Base-by-base conservation (phyloP, 2,888 invertebrate species). In the Hemicrepidius hirtus region DNA sequence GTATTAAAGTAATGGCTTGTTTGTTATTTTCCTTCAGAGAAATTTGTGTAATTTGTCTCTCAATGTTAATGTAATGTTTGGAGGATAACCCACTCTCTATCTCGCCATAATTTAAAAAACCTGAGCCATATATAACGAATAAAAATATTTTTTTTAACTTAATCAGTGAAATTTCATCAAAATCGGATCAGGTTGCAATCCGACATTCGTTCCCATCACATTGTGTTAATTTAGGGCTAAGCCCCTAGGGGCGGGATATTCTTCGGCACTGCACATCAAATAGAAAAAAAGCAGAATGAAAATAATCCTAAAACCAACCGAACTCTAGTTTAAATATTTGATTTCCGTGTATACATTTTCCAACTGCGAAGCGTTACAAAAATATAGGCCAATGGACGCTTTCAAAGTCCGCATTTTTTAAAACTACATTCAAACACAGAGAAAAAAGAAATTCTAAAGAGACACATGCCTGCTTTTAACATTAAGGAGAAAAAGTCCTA, bases 401-500 rank as follows among this genome's bases (percentile, higher is more conserved):
- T 21, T 24, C 7, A 44, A 60, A 40, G 12, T 9, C 13, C 0
- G 6, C n/a, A 37, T 37, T 40, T 40, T 37, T 55, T 53, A 37
- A 28, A 16, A 18, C 32, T 4, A 16, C 59, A 40, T 60, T 60
- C 41, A 60, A 60, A 60, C 60, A 60, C 21, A 20, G 57, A 13
- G n/a, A n/a, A n/a, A n/a, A 37, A 40, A 57, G 32, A 40, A 32
- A 59, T n/a, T 9, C 20, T 40, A 60, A 44, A 40, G 9, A 62
- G 32, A 62, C 63, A 35, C 20, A 53, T 53, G 41, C 50, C 12
- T 13, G 46, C 40, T 37, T 60, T 68, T n/a, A 68, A 60, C 62
- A 24, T 32, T 32, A 24, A 2, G 50, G 24, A 49, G 32, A 41
- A 53, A 65, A 71, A 71, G 32, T 7, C 40, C 18, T 46, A 50